Evolutionary conservation across 1,140 invertebrate species (phyloP).

Genomic region (Nautilus pompilius): DNA sequence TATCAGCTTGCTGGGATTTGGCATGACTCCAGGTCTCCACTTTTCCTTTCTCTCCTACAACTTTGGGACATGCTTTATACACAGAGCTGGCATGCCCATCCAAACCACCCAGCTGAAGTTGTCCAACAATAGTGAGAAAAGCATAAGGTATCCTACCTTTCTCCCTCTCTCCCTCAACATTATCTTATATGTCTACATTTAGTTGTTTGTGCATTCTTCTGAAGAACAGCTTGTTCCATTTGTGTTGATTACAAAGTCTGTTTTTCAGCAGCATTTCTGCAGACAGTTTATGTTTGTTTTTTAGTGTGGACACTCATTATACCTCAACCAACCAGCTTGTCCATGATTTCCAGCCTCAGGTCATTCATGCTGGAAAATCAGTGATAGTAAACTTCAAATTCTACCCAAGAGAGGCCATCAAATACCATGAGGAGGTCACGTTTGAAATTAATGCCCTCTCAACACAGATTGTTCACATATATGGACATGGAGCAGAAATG

Average conservation of each 20-base stretch:
- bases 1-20: slow-evolving; percentile 40
- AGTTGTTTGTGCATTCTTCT: no score
- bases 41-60: slow-evolving; percentile 51
- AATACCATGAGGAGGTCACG: slow-evolving; percentile 45
- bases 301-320: slow-evolving; percentile 52
- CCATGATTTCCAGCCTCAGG: slow-evolving; percentile 48
- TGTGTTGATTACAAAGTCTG: no score
- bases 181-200: no score
- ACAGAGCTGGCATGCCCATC: slow-evolving; percentile 48
- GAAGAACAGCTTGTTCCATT: no score
- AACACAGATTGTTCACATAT: slow-evolving; percentile 44
- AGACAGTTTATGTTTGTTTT: slow-evolving; percentile 7
- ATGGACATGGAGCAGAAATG: slow-evolving; percentile 51
- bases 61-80: slow-evolving; percentile 54
- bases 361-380: slow-evolving; percentile 37
- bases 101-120: slow-evolving; percentile 37
- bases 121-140: slow-evolving; percentile 53
- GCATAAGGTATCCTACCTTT: no score
- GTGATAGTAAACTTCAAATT: slow-evolving; percentile 48
- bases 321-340: slow-evolving; percentile 40
- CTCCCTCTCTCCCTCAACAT: no score
- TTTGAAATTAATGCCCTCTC: slow-evolving; percentile 56
- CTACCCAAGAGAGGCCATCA: slow-evolving; percentile 44
- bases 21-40: slow-evolving; percentile 47
- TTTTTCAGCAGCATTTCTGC: no score